These are phyloP conservation scores for Holothuria leucospilota DNA, from an alignment of 53 echinoderm and acorn worm genomes.

Conservation along the genomic window DNA sequence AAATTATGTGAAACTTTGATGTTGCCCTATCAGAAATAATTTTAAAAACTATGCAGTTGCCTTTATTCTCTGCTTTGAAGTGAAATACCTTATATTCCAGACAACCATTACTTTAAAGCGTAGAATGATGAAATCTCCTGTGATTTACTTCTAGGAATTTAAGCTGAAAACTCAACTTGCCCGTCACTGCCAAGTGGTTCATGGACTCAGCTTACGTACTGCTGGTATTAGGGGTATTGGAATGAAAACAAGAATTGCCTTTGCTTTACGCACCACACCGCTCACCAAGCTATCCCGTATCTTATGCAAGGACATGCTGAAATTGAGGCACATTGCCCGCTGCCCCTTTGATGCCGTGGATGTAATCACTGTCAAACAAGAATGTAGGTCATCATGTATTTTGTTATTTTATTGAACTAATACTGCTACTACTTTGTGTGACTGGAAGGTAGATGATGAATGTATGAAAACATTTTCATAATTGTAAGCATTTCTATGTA, in stretches of 20 bases:
- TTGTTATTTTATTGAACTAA: not conserved
- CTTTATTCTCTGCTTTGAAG: too few relatives aligned
- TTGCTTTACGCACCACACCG: constrained; percentile 91
- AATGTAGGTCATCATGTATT: constrained; percentile 74
- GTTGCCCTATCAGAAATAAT: too few relatives aligned
- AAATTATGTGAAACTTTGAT: too few relatives aligned
- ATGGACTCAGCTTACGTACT: constrained; percentile 93
- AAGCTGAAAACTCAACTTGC: constrained; percentile 97
- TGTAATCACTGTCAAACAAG: constrained; percentile 88
- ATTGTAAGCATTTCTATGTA: not conserved
- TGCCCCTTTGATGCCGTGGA: constrained; percentile 92
- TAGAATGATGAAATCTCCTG: too few relatives aligned
- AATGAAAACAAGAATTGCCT: constrained; percentile 94
- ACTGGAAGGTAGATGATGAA: not conserved
- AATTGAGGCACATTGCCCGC: constrained; percentile 86
- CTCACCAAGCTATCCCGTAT: constrained; percentile 87
- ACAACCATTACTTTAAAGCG: too few relatives aligned
- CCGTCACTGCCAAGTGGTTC: constrained; percentile 97
- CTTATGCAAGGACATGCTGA: constrained; percentile 82
- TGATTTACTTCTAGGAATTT: constrained; percentile 74
- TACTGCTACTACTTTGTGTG: not conserved
- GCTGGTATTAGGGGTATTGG: constrained; percentile 82
- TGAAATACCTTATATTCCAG: too few relatives aligned
- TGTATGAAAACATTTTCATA: not conserved
- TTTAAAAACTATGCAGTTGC: too few relatives aligned